phyloP scores from a whole-genome alignment of 1,140 invertebrate genomes.

The Hirudo medicinalis region DNA sequence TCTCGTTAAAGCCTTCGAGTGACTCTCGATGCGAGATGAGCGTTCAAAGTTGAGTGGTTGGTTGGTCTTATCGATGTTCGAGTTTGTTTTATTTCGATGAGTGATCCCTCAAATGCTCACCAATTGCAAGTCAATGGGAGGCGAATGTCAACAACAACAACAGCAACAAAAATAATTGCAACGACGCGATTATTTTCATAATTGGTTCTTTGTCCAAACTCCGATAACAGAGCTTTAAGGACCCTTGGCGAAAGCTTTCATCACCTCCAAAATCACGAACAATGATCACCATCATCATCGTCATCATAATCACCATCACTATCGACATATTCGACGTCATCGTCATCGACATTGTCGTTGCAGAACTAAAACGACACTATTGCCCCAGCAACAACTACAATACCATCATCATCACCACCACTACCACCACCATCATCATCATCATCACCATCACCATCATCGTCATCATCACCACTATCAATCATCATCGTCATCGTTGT shows the following conservation, averaged over 20 bases:
- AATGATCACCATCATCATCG: not conserved
- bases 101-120: too few relatives aligned
- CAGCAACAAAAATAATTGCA: too few relatives aligned
- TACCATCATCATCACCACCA: not conserved
- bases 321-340: not conserved
- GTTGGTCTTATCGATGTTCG: too few relatives aligned
- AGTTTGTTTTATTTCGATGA: too few relatives aligned
- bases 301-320: not conserved
- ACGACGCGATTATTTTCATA: too few relatives aligned
- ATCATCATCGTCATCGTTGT: not conserved
- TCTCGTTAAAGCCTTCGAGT: too few relatives aligned
- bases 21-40: too few relatives aligned
- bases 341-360: not conserved
- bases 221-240: too few relatives aligned
- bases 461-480: not conserved
- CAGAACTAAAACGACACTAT: not conserved
- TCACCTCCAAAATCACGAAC: not conserved
- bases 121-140: too few relatives aligned
- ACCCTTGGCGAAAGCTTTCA: not conserved
- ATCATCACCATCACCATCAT: conserved; percentile 3
- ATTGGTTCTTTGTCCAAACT: too few relatives aligned
- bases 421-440: not conserved
- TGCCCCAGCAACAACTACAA: not conserved
- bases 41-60: too few relatives aligned
- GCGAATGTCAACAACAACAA: too few relatives aligned